These are phyloP conservation scores for Monopis laevigella DNA, from an alignment of 2,888 invertebrate genomes.

Conservation along the genomic window DNA sequence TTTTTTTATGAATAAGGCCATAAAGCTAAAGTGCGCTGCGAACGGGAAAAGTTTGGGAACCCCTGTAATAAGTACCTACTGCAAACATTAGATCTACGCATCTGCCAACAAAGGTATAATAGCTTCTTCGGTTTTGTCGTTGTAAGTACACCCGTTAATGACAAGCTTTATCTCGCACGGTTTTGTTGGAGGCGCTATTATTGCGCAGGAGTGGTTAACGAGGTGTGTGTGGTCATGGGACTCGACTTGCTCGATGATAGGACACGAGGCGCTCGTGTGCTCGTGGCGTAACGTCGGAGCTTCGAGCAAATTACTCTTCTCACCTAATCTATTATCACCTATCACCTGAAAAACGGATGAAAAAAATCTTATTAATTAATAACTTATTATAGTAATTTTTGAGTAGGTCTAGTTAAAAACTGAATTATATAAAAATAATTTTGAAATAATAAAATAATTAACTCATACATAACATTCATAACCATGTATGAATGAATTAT, in stretches of 20 bases:
- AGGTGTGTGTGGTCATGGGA: slow-evolving; percentile 15
- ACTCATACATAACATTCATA: no score
- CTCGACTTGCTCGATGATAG: slow-evolving; percentile 70
- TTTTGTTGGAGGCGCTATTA: slow-evolving; percentile 18
- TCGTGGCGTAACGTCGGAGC: slow-evolving; percentile 57
- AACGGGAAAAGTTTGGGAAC: no score
- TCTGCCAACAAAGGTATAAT: slow-evolving; percentile 50
- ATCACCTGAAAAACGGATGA: slow-evolving; percentile 47
- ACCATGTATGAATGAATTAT: no score
- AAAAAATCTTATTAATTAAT: no score
- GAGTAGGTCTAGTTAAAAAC: no score
- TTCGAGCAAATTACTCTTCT: slow-evolving; percentile 53
- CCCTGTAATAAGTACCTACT: no score
- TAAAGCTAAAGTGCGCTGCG: no score
- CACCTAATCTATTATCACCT: slow-evolving; percentile 65
- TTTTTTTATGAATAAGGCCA: no score
- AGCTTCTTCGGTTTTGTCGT: slow-evolving; percentile 35
- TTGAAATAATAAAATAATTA: no score
- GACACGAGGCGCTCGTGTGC: slow-evolving; percentile 73
- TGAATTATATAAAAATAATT: no score
- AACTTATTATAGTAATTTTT: no score
- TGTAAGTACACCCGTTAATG: slow-evolving; percentile 44
- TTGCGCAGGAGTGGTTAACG: slow-evolving; percentile 16
- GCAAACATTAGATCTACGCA: no score
- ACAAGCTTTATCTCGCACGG: slow-evolving; percentile 47